Evolutionary conservation across 2,113 vertebrate genomes (phyloP), one percentile per base, ranked within the genome.

Genomic region (Edolisoma coerulescens): DNA sequence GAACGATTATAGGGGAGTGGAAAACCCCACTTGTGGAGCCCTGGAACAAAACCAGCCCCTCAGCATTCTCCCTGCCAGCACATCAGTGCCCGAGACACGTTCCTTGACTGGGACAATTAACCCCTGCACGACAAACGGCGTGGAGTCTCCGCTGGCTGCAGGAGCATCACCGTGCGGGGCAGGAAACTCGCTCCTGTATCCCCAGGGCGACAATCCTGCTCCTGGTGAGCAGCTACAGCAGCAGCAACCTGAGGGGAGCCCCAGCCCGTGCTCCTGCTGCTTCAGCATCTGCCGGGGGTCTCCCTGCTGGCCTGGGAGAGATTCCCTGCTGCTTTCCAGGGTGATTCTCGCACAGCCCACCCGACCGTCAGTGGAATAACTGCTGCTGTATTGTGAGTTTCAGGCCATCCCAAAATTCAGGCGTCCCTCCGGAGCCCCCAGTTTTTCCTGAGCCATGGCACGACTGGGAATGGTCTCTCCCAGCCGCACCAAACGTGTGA

Each of bases 271-370:
- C 32, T 37, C 53, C 33, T 16, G 32, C 44, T 37, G 63, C 22
- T 23, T 2, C 53, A 13, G 13, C 33, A 7, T 2, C 64, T 39
- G 3, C 64, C 54, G 1, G 28, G 22, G 11, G 18, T 1, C 30
- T 87, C 44, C 22, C 42, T 14, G 6, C 61, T 27, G 47, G 19
- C 37, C 13, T 10, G 42, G 0, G 6, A 21, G 37, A n/a, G 8
- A 45, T 22, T 19, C 7, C 1, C 0, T 15, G 13, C 42, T 20
- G 8, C 11, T 44, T 35, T 8, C 59, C 65, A 9, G 13, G 24
- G 24, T 6, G 19, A 21, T 32, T 16, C 8, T 2, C 2, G 0
- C 39, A 8, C 15, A 22, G n/a, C 18, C 8, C 8, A 1, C 35
- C 7, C 37, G 7, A 3, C 19, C 33, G 0, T 7, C 26, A 18